phyloP scores from a whole-genome alignment of 2,113 vertebrate genomes.

The Nothocercus nigrocapillus region DNA sequence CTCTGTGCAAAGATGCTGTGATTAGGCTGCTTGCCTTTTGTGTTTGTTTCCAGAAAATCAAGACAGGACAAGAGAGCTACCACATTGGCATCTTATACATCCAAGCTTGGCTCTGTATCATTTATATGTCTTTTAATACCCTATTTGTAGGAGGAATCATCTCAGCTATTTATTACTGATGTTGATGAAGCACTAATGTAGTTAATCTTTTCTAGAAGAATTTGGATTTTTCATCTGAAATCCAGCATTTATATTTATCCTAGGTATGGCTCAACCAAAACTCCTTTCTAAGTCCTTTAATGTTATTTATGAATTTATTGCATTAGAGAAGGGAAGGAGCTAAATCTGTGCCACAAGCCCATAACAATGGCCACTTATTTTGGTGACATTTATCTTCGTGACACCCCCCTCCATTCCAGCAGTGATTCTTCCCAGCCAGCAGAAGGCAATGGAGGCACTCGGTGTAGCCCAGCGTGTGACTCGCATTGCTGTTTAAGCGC shows the following conservation, averaged over 20 bases:
- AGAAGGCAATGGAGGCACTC: fast-evolving
- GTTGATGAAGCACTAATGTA: background rate
- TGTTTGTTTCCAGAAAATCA: background rate
- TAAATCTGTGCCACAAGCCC: background rate
- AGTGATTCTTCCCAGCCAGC: background rate
- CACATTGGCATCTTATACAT: background rate
- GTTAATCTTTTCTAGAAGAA: background rate
- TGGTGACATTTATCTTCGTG: background rate
- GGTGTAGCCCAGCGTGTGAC: fast-evolving
- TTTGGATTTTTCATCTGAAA: background rate
- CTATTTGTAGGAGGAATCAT: background rate
- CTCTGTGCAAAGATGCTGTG: background rate
- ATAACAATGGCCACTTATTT: background rate
- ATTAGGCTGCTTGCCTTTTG: background rate
- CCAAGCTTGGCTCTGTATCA: background rate
- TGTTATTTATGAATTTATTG: background rate
- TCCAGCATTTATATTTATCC: background rate
- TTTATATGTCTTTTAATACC: background rate
- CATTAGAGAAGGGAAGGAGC: background rate
- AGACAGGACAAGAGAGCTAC: background rate
- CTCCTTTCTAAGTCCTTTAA: background rate
- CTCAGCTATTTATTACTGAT: background rate
- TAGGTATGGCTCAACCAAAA: background rate
- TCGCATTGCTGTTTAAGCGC: background rate
- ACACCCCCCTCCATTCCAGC: background rate